phyloP scores from a whole-genome alignment of 2,797 vertebrate species.

The Lepilemur septentrionalis region DNA sequence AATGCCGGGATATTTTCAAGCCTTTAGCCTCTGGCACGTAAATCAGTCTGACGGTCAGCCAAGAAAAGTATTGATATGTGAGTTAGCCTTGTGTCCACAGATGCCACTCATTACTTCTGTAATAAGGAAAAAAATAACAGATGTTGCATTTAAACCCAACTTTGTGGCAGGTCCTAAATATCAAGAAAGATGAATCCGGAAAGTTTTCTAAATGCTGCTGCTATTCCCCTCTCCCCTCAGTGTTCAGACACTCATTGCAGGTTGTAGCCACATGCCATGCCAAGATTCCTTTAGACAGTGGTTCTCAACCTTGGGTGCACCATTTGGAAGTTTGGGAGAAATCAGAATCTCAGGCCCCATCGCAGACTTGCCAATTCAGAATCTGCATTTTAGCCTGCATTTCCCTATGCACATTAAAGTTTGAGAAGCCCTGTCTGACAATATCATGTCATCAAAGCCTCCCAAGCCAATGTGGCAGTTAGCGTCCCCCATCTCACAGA shows the following conservation, averaged over 20 bases:
- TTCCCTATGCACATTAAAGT: not conserved
- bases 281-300: not conserved
- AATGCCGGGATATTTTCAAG: conserved; percentile 46
- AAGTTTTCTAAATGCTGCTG: not conserved
- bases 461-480: not conserved
- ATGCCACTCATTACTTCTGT: not conserved
- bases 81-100: conserved; percentile 25
- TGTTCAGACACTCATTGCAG: rapidly evolving
- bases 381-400: not conserved
- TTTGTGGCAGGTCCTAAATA: not conserved
- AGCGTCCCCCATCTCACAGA: not conserved
- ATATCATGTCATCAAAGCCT: not conserved
- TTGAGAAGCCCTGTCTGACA: not conserved
- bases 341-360: not conserved
- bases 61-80: not conserved
- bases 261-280: not conserved
- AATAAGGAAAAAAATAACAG: not conserved
- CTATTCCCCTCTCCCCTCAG: too few relatives aligned
- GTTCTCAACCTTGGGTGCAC: not conserved
- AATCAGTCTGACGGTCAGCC: conserved; percentile 53
- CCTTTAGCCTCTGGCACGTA: conserved; percentile 15
- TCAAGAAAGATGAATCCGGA: not conserved
- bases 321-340: not conserved
- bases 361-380: not conserved
- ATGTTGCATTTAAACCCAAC: not conserved